phyloP scores from a whole-genome alignment of 2,113 vertebrate genomes.

The Megaceryle torquata region DNA sequence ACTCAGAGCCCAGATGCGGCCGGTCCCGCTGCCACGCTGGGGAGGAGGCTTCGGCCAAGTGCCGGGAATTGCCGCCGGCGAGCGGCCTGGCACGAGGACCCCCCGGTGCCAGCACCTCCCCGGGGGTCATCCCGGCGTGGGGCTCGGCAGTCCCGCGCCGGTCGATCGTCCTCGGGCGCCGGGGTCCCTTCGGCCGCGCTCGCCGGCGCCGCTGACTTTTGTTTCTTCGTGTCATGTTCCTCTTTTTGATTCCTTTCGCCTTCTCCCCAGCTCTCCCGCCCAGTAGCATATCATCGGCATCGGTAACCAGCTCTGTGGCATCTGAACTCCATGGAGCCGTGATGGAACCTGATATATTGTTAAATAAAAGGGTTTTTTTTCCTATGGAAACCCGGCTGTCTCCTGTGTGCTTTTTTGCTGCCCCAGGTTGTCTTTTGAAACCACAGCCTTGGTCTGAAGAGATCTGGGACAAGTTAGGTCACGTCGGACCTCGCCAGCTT shows the following conservation, averaged over 20 bases:
- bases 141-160: neutral
- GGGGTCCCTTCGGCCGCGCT: neutral
- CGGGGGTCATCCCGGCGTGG: neutral
- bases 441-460: neutral
- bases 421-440: neutral
- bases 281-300: constrained; percentile 76
- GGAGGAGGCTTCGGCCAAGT: neutral
- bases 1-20: neutral
- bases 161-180: neutral
- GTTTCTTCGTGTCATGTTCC: constrained; percentile 78
- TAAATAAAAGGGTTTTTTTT: constrained; percentile 88
- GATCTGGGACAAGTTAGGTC: neutral
- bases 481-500: fast-evolving
- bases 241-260: constrained; percentile 67
- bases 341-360: constrained; percentile 91
- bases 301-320: constrained; percentile 79
- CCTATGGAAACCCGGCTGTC: constrained; percentile 80
- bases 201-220: constrained; percentile 60
- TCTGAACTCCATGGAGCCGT: constrained; percentile 80
- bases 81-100: neutral
- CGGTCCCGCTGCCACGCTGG: fast-evolving
- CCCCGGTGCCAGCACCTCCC: neutral
- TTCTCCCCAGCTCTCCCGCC: constrained; percentile 76
- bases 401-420: constrained; percentile 43
- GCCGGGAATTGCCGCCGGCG: too few species aligned